These are phyloP conservation scores for Myathropa florea DNA, from an alignment of 2,888 invertebrate genomes.

Conservation along the genomic window DNA sequence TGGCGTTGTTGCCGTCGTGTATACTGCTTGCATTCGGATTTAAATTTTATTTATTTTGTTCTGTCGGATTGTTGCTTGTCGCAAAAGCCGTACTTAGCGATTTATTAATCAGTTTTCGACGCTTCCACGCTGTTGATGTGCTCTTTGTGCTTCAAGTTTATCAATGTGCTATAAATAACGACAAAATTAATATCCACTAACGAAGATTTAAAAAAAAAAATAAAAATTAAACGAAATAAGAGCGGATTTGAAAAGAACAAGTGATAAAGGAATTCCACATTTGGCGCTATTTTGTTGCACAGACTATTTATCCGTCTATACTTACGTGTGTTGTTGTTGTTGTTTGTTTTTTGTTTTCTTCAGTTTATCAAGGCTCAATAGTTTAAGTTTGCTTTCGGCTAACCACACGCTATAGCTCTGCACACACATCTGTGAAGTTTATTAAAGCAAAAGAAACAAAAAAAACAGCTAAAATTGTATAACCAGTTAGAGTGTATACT, in stretches of 20 bases:
- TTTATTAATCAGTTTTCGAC: slow-evolving; percentile 7
- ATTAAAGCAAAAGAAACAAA: not conserved
- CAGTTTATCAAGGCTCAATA: not conserved
- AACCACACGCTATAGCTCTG: slow-evolving; percentile 12
- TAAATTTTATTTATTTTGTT: not conserved
- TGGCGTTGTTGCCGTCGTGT: not conserved
- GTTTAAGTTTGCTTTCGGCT: slow-evolving; percentile 4
- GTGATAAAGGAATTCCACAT: slow-evolving; percentile 2
- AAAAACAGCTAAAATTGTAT: slow-evolving; percentile 41
- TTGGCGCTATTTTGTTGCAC: slow-evolving; percentile 44
- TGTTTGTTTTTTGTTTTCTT: not conserved
- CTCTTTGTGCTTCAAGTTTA: slow-evolving; percentile 25
- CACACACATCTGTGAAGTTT: slow-evolving; percentile 14
- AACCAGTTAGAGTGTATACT: slow-evolving; percentile 55
- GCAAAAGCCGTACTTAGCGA: slow-evolving; percentile 23
- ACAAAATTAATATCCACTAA: slow-evolving; percentile 2
- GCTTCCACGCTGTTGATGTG: not conserved
- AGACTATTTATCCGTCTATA: not conserved
- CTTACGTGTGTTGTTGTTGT: not conserved
- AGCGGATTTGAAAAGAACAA: too few species aligned
- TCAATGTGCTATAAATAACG: slow-evolving; percentile 34
- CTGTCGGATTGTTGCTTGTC: slow-evolving; percentile 11
- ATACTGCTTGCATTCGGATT: not conserved
- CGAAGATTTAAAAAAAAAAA: not conserved
- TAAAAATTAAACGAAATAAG: not conserved